phyloP scores from a whole-genome alignment of 2,888 invertebrate species.

The Campopleginae sp. region DNA sequence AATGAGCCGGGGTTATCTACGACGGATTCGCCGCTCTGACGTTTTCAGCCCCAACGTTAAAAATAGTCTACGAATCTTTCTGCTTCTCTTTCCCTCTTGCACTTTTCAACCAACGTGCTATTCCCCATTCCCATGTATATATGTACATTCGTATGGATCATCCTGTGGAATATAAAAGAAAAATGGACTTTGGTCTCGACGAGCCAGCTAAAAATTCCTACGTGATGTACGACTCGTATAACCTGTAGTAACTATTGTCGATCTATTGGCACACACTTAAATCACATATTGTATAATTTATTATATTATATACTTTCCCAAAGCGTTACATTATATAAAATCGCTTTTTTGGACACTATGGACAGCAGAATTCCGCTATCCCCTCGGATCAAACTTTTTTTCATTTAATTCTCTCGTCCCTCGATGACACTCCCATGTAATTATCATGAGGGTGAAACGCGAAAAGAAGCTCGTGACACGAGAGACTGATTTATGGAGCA shows the following conservation, averaged over 20 bases:
- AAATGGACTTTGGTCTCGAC: constrained; percentile 54
- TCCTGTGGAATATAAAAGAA: constrained; percentile 53
- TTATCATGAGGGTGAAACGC: constrained; percentile 33
- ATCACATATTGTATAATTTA: constrained; percentile 38
- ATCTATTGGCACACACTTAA: constrained; percentile 35
- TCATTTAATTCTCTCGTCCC: constrained; percentile 16
- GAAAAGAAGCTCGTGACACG: not conserved
- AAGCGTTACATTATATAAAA: constrained; percentile 44
- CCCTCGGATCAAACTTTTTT: constrained; percentile 20
- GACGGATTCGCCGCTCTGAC: constrained; percentile 74
- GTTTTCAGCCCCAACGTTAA: constrained; percentile 59
- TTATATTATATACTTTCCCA: constrained; percentile 27
- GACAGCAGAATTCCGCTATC: constrained; percentile 33
- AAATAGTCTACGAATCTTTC: constrained; percentile 25
- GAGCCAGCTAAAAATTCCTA: constrained; percentile 54
- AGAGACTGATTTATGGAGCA: constrained; percentile 38
- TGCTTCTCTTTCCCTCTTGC: constrained; percentile 16
- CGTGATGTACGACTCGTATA: constrained; percentile 59
- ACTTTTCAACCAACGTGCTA: constrained; percentile 19
- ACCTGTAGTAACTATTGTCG: constrained; percentile 33
- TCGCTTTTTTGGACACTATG: constrained; percentile 20
- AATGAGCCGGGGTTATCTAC: constrained; percentile 81
- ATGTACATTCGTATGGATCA: constrained; percentile 10
- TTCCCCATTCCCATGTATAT: constrained; percentile 15
- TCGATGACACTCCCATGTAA: constrained; percentile 51